Evolutionary conservation across 1,140 invertebrate genomes (phyloP).

Genomic region (Linepithema humile): DNA sequence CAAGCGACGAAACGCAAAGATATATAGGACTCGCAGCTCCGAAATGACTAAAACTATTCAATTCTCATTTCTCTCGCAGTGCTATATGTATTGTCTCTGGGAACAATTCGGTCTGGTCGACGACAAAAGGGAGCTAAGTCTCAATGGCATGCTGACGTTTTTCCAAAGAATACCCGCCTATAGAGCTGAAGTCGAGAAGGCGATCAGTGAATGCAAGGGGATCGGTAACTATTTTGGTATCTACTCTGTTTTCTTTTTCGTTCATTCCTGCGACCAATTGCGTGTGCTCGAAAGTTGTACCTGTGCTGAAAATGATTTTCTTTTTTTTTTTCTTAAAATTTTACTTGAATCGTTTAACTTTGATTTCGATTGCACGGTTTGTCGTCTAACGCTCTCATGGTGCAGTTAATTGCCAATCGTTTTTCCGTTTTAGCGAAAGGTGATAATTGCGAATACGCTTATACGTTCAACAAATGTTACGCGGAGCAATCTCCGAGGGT

Average conservation of each 20-base stretch:
- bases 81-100: conserved; percentile 81
- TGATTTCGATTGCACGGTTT: conserved; percentile 56
- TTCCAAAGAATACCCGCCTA: conserved; percentile 81
- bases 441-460: conserved; percentile 78
- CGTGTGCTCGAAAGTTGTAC: conserved; percentile 52
- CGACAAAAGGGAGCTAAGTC: conserved; percentile 76
- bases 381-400: not conserved
- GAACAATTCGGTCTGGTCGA: conserved; percentile 80
- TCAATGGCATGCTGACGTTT: conserved; percentile 80
- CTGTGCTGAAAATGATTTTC: conserved; percentile 8
- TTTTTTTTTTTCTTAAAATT: not conserved
- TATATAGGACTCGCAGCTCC: not conserved
- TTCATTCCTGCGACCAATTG: conserved; percentile 55
- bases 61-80: conserved; percentile 65
- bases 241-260: conserved; percentile 59
- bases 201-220: conserved; percentile 77
- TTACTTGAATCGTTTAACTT: not conserved
- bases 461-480: conserved; percentile 78
- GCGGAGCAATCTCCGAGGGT: conserved; percentile 76
- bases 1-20: not conserved
- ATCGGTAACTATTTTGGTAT: conserved; percentile 79
- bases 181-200: conserved; percentile 75
- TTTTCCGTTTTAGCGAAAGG: conserved; percentile 70
- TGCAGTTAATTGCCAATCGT: not conserved
- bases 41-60: not conserved